These are phyloP conservation scores for Acanthaster planci DNA, from an alignment of 35 echinoderm and acorn worm species.

Conservation along the genomic window DNA sequence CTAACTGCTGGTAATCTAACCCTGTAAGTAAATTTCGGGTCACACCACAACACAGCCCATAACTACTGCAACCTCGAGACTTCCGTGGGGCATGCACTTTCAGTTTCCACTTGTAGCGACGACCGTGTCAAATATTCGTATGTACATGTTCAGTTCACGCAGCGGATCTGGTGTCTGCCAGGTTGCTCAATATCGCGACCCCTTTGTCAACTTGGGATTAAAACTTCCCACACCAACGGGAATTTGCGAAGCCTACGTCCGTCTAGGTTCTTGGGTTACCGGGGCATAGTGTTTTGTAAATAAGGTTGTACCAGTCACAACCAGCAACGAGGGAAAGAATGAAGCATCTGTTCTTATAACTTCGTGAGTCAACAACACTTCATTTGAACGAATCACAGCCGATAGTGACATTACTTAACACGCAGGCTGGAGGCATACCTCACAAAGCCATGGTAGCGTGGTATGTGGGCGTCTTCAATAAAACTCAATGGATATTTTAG, in stretches of 20 bases:
- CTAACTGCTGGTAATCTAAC: conserved; percentile 5
- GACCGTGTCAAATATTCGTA: not conserved
- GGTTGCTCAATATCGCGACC: too few relatives aligned
- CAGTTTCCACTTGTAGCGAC: not conserved
- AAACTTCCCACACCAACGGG: not conserved
- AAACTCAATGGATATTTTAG: not conserved
- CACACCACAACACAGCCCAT: not conserved
- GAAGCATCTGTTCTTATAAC: not conserved
- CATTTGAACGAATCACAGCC: not conserved
- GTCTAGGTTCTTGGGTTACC: not conserved
- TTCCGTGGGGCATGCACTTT: conserved; percentile 14
- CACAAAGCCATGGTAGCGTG: not conserved
- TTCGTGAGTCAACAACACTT: not conserved
- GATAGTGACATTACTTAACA: not conserved
- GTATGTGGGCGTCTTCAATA: not conserved
- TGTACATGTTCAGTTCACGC: too few relatives aligned
- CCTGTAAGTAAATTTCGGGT: not conserved
- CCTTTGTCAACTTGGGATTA: too few relatives aligned
- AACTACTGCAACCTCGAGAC: not conserved
- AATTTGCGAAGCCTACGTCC: not conserved
- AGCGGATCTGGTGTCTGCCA: too few relatives aligned
- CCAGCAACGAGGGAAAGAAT: not conserved
- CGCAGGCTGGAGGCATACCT: not conserved
- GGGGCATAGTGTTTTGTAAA: not conserved
- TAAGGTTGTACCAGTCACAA: not conserved